Conservation (phyloP, 2,113 vertebrate genomes). For the Bothrops jararaca region DNA sequence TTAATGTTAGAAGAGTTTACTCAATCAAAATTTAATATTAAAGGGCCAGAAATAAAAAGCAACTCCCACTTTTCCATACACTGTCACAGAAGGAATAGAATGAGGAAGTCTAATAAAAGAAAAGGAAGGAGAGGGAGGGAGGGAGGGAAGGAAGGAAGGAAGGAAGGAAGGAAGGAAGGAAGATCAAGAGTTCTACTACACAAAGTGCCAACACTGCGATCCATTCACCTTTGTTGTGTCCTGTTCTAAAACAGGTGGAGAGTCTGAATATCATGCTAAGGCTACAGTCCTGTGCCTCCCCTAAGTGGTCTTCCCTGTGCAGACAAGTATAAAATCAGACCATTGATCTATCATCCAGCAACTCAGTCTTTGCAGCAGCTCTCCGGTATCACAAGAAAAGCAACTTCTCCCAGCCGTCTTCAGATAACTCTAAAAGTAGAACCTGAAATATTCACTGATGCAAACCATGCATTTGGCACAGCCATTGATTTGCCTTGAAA, state of each 20-base stretch:
- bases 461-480: background rate
- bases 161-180: too few species aligned
- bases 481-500: background rate
- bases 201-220: background rate
- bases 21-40: background rate
- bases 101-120: background rate
- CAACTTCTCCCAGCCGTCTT: background rate
- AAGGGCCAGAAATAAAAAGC: slow-evolving; percentile 2
- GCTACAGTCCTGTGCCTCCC: background rate
- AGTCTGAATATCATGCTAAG: background rate
- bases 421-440: background rate
- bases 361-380: background rate
- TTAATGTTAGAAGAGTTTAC: background rate
- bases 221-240: background rate
- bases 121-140: background rate
- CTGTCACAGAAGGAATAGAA: background rate
- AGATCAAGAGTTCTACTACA: background rate
- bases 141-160: too few species aligned
- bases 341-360: background rate
- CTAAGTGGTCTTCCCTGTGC: background rate
- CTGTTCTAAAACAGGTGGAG: background rate
- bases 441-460: too few species aligned
- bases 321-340: background rate
- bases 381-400: background rate
- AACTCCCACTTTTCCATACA: background rate